Conservation (phyloP, 2,113 vertebrate genomes). For the Myrmecophaga tridactyla region DNA sequence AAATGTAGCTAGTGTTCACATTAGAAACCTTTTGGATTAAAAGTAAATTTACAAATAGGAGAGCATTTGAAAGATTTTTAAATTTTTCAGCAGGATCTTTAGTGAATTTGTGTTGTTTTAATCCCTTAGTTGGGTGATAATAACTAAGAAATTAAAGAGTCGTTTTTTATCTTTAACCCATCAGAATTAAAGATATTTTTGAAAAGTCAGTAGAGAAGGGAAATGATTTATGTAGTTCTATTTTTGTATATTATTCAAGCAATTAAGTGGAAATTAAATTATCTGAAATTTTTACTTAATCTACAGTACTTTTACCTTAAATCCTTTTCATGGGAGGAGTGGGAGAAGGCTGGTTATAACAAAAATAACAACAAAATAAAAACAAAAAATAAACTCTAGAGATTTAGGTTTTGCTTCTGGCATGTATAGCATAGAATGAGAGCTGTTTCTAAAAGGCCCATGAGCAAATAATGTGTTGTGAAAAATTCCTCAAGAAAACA, state of each 20-base stretch:
- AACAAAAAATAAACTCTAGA: background rate
- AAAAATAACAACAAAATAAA: too few relatives aligned
- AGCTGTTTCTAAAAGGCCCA: background rate
- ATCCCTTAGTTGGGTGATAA: background rate
- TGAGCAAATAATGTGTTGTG: background rate
- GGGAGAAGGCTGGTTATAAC: background rate
- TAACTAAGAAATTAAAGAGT: conserved; percentile 25
- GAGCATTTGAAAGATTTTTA: background rate
- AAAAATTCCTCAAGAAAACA: background rate
- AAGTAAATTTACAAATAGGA: background rate
- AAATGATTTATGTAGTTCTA: background rate
- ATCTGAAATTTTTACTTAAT: background rate
- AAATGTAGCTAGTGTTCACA: background rate
- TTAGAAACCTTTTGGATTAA: conserved; percentile 48
- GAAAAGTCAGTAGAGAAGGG: background rate
- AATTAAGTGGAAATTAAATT: conserved; percentile 51
- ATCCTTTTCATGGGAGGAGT: background rate
- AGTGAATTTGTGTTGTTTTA: conserved; percentile 14
- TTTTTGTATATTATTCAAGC: conserved; percentile 35
- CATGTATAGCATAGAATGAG: background rate
- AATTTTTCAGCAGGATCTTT: conserved; percentile 13
- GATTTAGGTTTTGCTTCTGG: conserved; percentile 18
- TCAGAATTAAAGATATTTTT: conserved; percentile 32
- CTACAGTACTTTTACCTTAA: background rate
- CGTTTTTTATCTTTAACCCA: conserved; percentile 23